Conservation (phyloP, 2,113 vertebrate species). For the Ceuthmochares aereus region DNA sequence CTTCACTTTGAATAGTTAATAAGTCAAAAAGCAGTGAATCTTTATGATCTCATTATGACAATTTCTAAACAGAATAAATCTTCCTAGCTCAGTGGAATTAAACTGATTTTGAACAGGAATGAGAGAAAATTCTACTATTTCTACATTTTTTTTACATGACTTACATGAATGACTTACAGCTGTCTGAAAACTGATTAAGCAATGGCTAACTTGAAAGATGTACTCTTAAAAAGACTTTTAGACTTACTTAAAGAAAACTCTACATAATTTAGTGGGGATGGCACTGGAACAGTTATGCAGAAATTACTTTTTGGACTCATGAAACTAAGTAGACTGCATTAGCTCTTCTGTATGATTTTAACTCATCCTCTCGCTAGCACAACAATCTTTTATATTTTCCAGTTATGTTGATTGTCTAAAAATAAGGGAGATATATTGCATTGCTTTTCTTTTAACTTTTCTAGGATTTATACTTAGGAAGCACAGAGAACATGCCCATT, state of each 20-base stretch:
- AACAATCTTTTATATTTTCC: background rate
- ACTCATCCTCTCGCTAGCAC: background rate
- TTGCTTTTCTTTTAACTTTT: background rate
- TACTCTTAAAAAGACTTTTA: background rate
- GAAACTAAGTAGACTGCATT: background rate
- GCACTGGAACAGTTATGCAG: background rate
- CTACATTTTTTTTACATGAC: background rate
- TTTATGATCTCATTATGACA: background rate
- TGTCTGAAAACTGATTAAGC: background rate
- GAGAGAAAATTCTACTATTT: background rate
- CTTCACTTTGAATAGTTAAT: background rate
- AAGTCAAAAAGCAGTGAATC: background rate
- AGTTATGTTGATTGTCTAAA: background rate
- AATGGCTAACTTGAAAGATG: background rate
- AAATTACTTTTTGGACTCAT: background rate
- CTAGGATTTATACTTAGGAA: background rate
- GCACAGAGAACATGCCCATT: background rate
- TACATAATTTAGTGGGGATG: background rate
- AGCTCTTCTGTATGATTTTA: background rate
- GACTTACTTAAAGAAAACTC: background rate
- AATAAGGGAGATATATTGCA: background rate
- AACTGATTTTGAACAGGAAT: background rate
- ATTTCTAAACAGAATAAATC: background rate
- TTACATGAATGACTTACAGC: background rate
- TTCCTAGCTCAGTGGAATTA: background rate